Base-by-base conservation (phyloP, 2,888 invertebrate genomes). In the Acleris laterana region DNA sequence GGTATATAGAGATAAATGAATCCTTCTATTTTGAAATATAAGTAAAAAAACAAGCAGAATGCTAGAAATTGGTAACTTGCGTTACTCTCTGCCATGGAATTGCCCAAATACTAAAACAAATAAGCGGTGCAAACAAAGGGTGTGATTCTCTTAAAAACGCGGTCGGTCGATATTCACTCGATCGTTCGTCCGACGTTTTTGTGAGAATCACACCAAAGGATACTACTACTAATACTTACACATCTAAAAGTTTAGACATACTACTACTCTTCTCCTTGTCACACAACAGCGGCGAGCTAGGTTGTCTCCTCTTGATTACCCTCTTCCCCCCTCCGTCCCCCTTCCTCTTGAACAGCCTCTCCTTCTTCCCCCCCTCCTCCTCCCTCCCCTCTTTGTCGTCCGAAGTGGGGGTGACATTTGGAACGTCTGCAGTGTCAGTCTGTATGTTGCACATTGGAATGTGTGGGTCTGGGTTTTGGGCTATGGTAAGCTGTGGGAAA, bases 231-330 rank as follows among this genome's bases (percentile, higher is more conserved):
- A 32, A 32, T 32, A 89, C 91, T 90, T 52, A 93, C 93, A 95
- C 96, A 74, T 97, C 97, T 25, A 97, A 91, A 60, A 97, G 83
- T 74, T 97, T 94, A 9, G 97, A 97, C 95, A 97, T 96, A 22
- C 97, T 97, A 70, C 97, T 97, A 76, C 97, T 97, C 68, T 96
- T 93, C 82, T 97, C 97, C 79, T 97, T 97, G 70, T 96, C 96
- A 50, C 94, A 93, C n/a, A 94, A 69, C 4, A 87, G 77, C 13
- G 91, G 88, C 1, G 91, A 89, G 1, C 87, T 74, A 0, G 91
- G 88, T 13, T 88, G 90, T 42, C 85, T 77, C 69, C 85, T 79
- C 77, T 87, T 91, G 20, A 87, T 85, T 46, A 86, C 80, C 63
- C 89, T 77, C 69, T 78, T 84, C 13, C 83, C 90, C 20, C 82